Base-by-base conservation (phyloP, 35 echinoderm and acorn worm genomes). In the Chiridota heheva region DNA sequence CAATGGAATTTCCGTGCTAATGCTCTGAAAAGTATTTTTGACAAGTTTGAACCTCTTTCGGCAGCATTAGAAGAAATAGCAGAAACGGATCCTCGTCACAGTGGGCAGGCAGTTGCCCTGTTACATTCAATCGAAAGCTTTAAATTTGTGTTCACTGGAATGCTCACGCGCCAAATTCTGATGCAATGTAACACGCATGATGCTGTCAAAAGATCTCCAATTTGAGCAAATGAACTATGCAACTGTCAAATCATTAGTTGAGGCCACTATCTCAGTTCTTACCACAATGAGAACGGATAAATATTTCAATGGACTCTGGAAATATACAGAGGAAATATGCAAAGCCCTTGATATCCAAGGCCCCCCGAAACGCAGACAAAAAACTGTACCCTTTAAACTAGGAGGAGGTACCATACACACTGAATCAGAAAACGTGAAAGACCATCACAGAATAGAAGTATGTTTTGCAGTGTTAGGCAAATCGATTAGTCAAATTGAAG, bases 1-100 rank as follows among this genome's bases (percentile, higher is more conserved):
- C 47, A 5, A 75, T 75, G 71, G 71, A 75, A 36, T 75, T 75
- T 42, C 33, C 71, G 71, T 49, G 71, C 70, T 75, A 46, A 75
- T 75, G 71, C 71, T 1, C 71, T 75, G 71, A 75, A 75, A 16
- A 75, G 42, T 75, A 28, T 75, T 13, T 55, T 75, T 49, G 71
- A 75, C 55, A 75, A 75, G 46, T 46, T 75, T 75, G 71, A 75
- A 13, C 40, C 71, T 75, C 71, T 75, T 47, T 28, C 55, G 42
- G 46, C 42, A 49, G 71, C 71, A 75, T 55, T 49, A 46, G 71
- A 75, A 33, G 42, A 47, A 36, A 75, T 75, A 75, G 40, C 43
- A 24, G 40, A 75, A 47, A 75, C 71, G 40, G 71, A 75, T 47
- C 40, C 20, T 20, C 17, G 71, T 35, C 71, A 75, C 46, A 29